Percentiles rank a stretch among this genome's conserved stretches.
These are phyloP conservation scores for Montipora capitata DNA, from an alignment of 92 coral and sea anemone species.

Conservation along the genomic window DNA sequence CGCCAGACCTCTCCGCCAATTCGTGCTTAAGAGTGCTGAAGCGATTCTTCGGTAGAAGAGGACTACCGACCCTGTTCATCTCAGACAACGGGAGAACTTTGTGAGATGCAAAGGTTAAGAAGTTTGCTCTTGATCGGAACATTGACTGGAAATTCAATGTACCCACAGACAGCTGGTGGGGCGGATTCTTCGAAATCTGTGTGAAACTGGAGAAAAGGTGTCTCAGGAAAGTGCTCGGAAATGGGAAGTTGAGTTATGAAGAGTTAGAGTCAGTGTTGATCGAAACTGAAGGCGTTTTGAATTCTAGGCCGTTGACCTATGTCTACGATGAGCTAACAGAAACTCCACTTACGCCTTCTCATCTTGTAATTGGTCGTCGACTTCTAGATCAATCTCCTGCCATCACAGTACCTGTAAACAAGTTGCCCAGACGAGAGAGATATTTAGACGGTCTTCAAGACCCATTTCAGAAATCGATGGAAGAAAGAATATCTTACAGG, in stretches of 20 bases:
- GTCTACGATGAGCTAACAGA: conserved; percentile 36
- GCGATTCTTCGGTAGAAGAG: conserved; percentile 59
- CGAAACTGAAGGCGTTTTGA: conserved; percentile 26
- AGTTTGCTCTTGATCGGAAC: not conserved
- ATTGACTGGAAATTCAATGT: not conserved
- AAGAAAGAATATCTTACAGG: conserved; percentile 32
- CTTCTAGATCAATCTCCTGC: conserved; percentile 18
- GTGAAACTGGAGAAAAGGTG: conserved; percentile 44
- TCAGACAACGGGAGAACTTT: conserved; percentile 2
- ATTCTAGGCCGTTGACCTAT: conserved; percentile 41
- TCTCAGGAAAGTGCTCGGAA: conserved; percentile 45
- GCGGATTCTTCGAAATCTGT: conserved; percentile 55
- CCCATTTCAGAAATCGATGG: conserved; percentile 3
- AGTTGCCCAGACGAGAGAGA: not conserved
- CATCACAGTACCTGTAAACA: not conserved
- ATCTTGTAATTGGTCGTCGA: conserved; percentile 44
- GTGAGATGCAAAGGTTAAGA: not conserved
- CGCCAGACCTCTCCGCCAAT: conserved; percentile 54
- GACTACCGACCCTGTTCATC: conserved; percentile 36
- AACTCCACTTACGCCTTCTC: conserved; percentile 42
- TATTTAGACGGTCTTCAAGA: not conserved
- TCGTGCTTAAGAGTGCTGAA: conserved; percentile 52
- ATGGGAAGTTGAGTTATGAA: conserved; percentile 37
- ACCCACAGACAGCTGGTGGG: conserved; percentile 56
- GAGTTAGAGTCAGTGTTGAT: conserved; percentile 17